Percentiles rank a stretch among this genome's conserved stretches.
Conservation (phyloP, 2,888 invertebrate genomes). For the Capitulum mitella region DNA sequence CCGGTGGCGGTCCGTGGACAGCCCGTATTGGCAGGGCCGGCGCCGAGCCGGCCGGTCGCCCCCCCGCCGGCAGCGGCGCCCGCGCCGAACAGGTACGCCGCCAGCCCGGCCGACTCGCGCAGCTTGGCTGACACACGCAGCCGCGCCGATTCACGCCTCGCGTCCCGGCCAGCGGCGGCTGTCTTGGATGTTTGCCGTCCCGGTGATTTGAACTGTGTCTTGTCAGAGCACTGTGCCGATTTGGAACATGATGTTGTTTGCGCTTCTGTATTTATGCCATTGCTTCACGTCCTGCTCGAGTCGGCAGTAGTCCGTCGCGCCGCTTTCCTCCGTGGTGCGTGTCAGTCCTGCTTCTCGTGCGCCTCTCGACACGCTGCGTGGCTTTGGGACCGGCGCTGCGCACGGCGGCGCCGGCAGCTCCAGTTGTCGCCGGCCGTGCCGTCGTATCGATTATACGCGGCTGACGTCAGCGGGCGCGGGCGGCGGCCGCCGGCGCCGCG, state of each 20-base stretch:
- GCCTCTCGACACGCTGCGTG: neutral
- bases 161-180: too few relatives aligned
- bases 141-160: too few relatives aligned
- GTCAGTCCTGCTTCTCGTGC: too few relatives aligned
- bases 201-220: too few relatives aligned
- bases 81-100: neutral
- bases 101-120: neutral
- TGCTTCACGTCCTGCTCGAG: too few relatives aligned
- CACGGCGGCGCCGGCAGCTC: neutral
- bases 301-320: too few relatives aligned
- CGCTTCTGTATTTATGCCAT: too few relatives aligned
- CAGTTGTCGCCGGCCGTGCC: neutral
- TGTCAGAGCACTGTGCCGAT: too few relatives aligned
- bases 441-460: neutral
- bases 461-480: slow-evolving; percentile 3
- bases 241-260: too few relatives aligned
- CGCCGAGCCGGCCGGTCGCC: neutral
- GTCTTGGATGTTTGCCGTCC: too few relatives aligned
- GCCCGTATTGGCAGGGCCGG: neutral
- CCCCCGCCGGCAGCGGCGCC: neutral
- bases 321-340: too few relatives aligned
- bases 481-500: neutral
- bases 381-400: neutral
- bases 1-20: neutral
- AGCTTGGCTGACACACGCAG: neutral